Base-by-base conservation (phyloP, 2,888 invertebrate species). In the Callimorpha dominula region DNA sequence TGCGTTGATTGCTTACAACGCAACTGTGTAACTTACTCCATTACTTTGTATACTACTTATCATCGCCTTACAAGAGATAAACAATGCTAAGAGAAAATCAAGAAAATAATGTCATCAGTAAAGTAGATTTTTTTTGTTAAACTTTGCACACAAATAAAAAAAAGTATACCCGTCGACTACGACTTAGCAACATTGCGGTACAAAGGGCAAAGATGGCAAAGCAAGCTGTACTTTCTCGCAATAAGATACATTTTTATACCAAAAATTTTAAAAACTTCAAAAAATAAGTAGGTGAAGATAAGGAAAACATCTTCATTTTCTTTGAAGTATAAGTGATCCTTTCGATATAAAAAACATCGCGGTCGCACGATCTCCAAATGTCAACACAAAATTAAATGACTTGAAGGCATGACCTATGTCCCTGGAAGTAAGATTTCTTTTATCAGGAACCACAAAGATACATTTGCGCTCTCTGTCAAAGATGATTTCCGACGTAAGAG, bases 1-100 rank as follows among this genome's bases (percentile, higher is more conserved):
- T 63, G 63, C 73, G 80, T 77, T 81, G 84, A 83, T 82, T 82
- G 81, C 76, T 72, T 74, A 64, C 76, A 63, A 69, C 74, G 73
- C 76, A 81, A 68, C 74, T 73, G n/a, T 69, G 74, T 74, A 71
- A 71, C 66, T 64, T 50, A 57, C 63, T 76, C 31, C 73, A 73
- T 74, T 71, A 66, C 74, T 52, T 43, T 72, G 46, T 64, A 69
- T 68, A 68, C 40, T 17, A 50, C 15, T 50, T 40, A 63, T 31
- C 31, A n/a, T 31, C 14, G 6, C 31, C 31, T 60, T 5, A 31
- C 31, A 14, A 31, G 12, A 31, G 1, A 60, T 31, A 31, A 60
- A 6, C 57, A 14, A 3, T 12, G 12, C 31, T 60, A 31, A 14
- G 12, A 12, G 11, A 54, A 60, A 60, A 31, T 60, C 20, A 31